Conservation (phyloP, 64 coral and sea anemone genomes). For the Dendronephthya gigantea region DNA sequence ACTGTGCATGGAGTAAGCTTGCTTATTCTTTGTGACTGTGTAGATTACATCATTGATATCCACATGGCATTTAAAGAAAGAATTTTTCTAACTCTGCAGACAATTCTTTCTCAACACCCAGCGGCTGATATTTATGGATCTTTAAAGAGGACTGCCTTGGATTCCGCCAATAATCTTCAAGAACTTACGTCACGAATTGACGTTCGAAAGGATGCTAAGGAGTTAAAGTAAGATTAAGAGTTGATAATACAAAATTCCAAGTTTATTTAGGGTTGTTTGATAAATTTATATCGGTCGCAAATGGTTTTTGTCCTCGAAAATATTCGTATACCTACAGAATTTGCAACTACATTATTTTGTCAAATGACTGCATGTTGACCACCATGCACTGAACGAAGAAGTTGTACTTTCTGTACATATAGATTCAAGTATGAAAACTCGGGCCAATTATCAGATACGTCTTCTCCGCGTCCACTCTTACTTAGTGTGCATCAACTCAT, state of each 20-base stretch:
- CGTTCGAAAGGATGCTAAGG: slow-evolving; percentile 78
- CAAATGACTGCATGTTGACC: too few species aligned
- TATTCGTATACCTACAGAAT: too few species aligned
- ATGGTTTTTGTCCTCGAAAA: background rate
- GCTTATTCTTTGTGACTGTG: too few species aligned
- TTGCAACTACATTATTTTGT: too few species aligned
- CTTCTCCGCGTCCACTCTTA: slow-evolving; percentile 57
- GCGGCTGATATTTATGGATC: slow-evolving; percentile 51
- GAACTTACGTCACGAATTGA: slow-evolving; percentile 66
- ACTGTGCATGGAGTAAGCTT: background rate
- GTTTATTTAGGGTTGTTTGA: background rate
- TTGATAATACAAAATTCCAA: background rate
- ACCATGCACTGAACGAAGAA: too few species aligned
- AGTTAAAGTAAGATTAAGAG: slow-evolving; percentile 64
- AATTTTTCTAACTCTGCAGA: slow-evolving; percentile 38
- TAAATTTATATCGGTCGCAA: background rate
- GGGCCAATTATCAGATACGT: slow-evolving; percentile 73
- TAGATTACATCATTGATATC: background rate
- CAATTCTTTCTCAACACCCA: slow-evolving; percentile 43
- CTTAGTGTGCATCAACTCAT: slow-evolving; percentile 96
- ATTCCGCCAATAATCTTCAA: slow-evolving; percentile 50
- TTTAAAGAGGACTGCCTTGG: slow-evolving; percentile 50
- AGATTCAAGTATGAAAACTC: slow-evolving; percentile 94
- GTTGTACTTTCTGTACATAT: background rate
- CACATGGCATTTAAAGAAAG: too few species aligned